phyloP scores from a whole-genome alignment of 2,113 vertebrate genomes.

The Eidolon helvum region DNA sequence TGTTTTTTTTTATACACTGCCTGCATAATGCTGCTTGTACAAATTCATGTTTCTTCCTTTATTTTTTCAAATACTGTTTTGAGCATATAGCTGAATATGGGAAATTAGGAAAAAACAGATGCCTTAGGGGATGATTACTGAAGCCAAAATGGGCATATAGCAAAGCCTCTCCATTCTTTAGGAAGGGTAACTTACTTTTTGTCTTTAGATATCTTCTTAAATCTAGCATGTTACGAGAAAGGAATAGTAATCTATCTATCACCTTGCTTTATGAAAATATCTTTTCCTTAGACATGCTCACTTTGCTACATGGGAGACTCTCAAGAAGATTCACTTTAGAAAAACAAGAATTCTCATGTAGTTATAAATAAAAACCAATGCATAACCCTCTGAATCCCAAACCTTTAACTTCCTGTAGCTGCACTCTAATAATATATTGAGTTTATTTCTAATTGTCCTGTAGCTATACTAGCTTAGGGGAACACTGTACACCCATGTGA shows the following conservation, averaged over 20 bases:
- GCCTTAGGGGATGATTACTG: background rate
- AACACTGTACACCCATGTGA: rapidly evolving
- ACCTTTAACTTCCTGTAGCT: background rate
- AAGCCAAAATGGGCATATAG: background rate
- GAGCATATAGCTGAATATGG: background rate
- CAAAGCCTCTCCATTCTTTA: background rate
- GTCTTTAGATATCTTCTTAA: background rate
- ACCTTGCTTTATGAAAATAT: constrained; percentile 34
- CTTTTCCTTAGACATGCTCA: background rate
- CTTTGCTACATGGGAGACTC: background rate
- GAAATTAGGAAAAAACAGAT: background rate
- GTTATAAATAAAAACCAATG: constrained; percentile 4
- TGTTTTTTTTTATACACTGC: background rate
- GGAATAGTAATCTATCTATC: background rate
- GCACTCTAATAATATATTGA: background rate
- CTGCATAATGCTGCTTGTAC: background rate
- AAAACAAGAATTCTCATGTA: constrained; percentile 2
- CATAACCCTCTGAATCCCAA: background rate
- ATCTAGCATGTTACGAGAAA: background rate
- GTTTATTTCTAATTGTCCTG: background rate
- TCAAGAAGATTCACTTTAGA: background rate
- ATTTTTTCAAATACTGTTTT: background rate
- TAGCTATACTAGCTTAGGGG: background rate
- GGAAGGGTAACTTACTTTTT: background rate
- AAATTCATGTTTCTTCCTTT: background rate